Evolutionary conservation across 2,113 vertebrate genomes (phyloP), one percentile per base, ranked within the genome.

Genomic region (Egretta garzetta): DNA sequence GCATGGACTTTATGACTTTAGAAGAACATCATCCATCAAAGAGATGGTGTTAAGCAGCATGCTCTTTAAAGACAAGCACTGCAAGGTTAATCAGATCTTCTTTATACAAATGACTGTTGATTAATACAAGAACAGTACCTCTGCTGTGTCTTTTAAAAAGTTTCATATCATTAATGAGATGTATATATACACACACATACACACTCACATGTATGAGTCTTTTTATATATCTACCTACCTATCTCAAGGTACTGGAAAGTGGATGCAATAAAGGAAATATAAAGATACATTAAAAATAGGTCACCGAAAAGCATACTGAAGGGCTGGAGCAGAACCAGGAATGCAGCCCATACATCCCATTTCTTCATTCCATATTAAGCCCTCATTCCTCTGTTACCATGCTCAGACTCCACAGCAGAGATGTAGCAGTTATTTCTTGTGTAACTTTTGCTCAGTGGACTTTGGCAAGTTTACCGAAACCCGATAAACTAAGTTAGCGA

Each of bases 401-500:
- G 12, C 33, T 63, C 56, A 56, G 56, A 79, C 13, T 58, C 37
- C 66, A 75, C 32, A 45, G 49, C 39, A 73, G 35, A 90, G 33
- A 49, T 4, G 10, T 2, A 26, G 22, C 47, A 64, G 52, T 60
- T 64, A 49, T 5, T 89, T 90, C 43, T 96, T 94, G 58, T n/a
- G 85, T 76, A 83, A 96, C 59, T 70, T 71, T 28, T 80, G 81
- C 41, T 73, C 88, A 20, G 10, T 90, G 92, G 90, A 96, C 97
- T 97, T 95, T 93, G 87, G 45, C 52, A 88, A 59, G 39, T 63
- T 85, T 35, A 79, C 74, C 27, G 28, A 85, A 90, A 71, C 26
- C 45, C 3, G 74, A 58, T 72, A 58, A 81, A 83, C 58, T 35
- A 66, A 90, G 95, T 92, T 92, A 94, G 56, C 8, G 52, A 96